These are phyloP conservation scores for Apodemia mormo DNA, from an alignment of 2,888 invertebrate genomes.

Conservation along the genomic window DNA sequence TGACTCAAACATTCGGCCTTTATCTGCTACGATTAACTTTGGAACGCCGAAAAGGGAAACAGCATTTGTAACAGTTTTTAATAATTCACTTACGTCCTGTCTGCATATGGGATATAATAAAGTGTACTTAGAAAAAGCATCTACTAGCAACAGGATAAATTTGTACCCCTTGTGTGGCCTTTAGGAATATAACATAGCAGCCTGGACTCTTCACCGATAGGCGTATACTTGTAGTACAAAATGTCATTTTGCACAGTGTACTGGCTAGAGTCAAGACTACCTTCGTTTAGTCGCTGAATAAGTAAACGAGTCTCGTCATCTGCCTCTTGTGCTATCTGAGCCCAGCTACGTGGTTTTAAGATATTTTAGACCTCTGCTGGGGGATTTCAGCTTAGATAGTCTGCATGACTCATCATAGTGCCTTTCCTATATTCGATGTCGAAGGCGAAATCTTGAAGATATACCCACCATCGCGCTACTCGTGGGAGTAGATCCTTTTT, in stretches of 20 bases:
- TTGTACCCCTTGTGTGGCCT: constrained; percentile 31
- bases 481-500: constrained; percentile 45
- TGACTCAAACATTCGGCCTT: constrained; percentile 27
- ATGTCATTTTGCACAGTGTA: constrained; percentile 30
- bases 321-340: constrained; percentile 11
- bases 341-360: constrained; percentile 25
- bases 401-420: constrained; percentile 40
- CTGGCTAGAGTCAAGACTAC: constrained; percentile 12
- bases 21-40: constrained; percentile 21
- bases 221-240: constrained; percentile 29
- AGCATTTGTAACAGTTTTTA: constrained; percentile 17
- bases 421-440: constrained; percentile 37
- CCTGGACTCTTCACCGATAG: constrained; percentile 32
- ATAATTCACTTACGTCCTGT: constrained; percentile 26
- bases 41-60: constrained; percentile 30
- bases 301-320: constrained; percentile 1
- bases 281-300: neutral
- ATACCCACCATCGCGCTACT: constrained; percentile 47
- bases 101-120: constrained; percentile 26
- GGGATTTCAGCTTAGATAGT: constrained; percentile 42
- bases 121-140: constrained; percentile 28
- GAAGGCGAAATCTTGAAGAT: constrained; percentile 40
- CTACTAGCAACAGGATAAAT: constrained; percentile 29
- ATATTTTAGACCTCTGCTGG: constrained; percentile 25
- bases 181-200: constrained; percentile 39